Evolutionary conservation across 2,888 invertebrate species (phyloP), one percentile per base, ranked within the genome.

Genomic region (Frankliniella intonsa): DNA sequence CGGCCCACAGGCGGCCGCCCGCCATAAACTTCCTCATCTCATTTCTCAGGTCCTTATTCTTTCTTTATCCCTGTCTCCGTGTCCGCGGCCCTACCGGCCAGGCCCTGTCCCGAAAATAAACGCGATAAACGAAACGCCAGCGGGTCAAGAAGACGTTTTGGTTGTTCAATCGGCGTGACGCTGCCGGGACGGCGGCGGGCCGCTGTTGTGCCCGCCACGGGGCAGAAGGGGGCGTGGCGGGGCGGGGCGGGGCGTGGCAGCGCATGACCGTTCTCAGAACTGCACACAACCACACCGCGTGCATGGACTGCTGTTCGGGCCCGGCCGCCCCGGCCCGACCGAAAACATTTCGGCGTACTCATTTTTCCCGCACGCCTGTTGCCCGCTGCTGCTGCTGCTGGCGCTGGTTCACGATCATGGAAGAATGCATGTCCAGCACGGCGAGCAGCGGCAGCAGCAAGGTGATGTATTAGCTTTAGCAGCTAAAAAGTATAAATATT

Each of bases 11-110:
- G 55, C 55, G 55, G 55, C 62, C 19, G 69, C 69, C 69, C 25
- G 69, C 69, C 69, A 76, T 76, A 76, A 76, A 76, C 69, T 76
- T 76, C 69, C 69, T 25, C 69, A 76, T 76, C 69, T 76, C 69
- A 76, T 76, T 76, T 76, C 69, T 25, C 69, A 25, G 25, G 69
- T 76, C 25, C 69, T 8, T 25, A 25, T 22, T 22, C 22, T 22
- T 69, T 22, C 69, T 25, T 12, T 25, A 9, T 12, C 69, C 1
- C 69, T 19, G n/a, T 22, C 11, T 76, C 69, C 17, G 1, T 22
- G 38, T 38, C 38, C 38, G 38, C 38, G 38, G 38, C 3, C 38
- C 38, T 5, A n/a, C n/a, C n/a, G n/a, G n/a, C n/a, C n/a, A n/a
- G n/a, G 69, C 25, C 9, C 69, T 22, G 69, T 25, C 8, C 8